phyloP scores from a whole-genome alignment of 2,797 vertebrate genomes.

The Enteromius argenteus region DNA sequence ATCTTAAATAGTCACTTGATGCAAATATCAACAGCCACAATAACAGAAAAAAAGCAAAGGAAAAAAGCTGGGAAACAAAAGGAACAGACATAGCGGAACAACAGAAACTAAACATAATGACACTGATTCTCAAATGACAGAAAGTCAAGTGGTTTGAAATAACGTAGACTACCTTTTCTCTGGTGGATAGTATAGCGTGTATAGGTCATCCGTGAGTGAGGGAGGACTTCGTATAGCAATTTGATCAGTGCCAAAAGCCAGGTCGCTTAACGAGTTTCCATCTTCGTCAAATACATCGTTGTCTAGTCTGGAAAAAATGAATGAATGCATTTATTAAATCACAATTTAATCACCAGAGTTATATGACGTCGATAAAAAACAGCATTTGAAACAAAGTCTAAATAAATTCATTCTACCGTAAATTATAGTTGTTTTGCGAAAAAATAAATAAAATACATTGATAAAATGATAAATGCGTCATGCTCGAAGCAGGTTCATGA shows the following conservation, averaged over 20 bases:
- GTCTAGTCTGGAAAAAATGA: constrained; percentile 78
- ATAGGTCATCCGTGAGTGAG: constrained; percentile 86
- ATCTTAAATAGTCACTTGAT: constrained; percentile 11
- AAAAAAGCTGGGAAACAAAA: constrained; percentile 72
- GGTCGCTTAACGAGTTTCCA: constrained; percentile 87
- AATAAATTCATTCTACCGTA: not conserved
- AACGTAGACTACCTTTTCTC: constrained; percentile 85
- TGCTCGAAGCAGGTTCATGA: not conserved
- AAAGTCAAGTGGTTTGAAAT: not conserved
- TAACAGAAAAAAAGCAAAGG: constrained; percentile 70
- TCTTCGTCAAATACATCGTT: constrained; percentile 93
- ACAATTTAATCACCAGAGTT: not conserved
- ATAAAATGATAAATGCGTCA: not conserved
- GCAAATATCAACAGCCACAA: constrained; percentile 60
- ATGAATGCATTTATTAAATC: constrained; percentile 23
- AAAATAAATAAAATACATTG: not conserved
- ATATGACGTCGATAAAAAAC: not conserved
- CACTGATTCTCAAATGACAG: constrained; percentile 29
- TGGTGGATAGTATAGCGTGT: constrained; percentile 86
- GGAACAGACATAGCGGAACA: constrained; percentile 72
- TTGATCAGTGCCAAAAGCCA: constrained; percentile 87
- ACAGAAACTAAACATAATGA: constrained; percentile 63
- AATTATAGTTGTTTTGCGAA: not conserved
- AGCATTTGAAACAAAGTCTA: not conserved
- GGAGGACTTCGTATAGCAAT: constrained; percentile 87